Evolutionary conservation across 1,140 invertebrate species (phyloP).

Genomic region (Parapsyche elsis): DNA sequence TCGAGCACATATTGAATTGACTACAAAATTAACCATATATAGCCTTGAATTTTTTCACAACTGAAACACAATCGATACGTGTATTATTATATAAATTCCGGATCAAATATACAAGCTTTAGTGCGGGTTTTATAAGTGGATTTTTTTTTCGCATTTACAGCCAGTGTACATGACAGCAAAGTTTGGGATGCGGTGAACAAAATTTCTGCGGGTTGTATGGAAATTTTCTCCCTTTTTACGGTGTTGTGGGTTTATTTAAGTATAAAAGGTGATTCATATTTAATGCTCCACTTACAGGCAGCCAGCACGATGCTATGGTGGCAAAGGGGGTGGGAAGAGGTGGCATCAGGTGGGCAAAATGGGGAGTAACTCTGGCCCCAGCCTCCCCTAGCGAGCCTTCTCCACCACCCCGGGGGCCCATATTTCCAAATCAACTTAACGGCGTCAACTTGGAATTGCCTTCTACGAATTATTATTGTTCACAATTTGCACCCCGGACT

Average conservation of each 20-base stretch:
- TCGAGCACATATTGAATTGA: no score
- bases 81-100: no score
- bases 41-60: no score
- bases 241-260: constrained; percentile 53
- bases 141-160: no score
- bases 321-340: constrained; percentile 4
- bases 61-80: no score
- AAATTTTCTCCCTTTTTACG: constrained; percentile 51
- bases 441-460: constrained; percentile 48
- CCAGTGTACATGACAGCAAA: background rate
- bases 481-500: constrained; percentile 37
- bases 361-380: background rate
- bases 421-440: constrained; percentile 51
- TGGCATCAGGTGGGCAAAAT: background rate
- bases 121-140: no score
- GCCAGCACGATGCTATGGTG: background rate
- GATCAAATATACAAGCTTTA: no score
- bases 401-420: constrained; percentile 34
- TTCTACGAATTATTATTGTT: constrained; percentile 48
- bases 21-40: no score
- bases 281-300: constrained; percentile 52
- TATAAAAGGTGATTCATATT: constrained; percentile 55
- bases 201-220: constrained; percentile 49
- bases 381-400: background rate
- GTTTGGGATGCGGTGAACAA: constrained; percentile 37